A percentile compares a stretch with the other conserved stretches of the same genome.
These are phyloP conservation scores for Apodemus speciosus DNA, from an alignment of 2,113 vertebrate genomes.

Conservation along the genomic window DNA sequence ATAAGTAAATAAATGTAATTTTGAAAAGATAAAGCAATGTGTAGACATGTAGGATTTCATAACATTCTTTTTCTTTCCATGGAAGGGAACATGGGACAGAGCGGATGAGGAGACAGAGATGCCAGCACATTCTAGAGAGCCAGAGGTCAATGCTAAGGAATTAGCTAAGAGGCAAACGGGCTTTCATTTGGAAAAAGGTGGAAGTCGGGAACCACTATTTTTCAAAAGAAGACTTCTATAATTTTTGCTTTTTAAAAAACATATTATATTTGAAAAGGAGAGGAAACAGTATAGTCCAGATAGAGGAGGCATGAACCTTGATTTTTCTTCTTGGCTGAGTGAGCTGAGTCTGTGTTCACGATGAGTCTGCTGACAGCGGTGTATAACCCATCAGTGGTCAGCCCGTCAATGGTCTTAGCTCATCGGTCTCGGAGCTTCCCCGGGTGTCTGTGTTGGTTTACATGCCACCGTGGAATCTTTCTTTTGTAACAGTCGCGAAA, in stretches of 20 bases:
- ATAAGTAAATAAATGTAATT: neutral
- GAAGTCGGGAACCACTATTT: neutral
- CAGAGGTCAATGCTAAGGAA: neutral
- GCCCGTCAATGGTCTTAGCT: slow-evolving; percentile 40
- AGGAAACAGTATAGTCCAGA: neutral
- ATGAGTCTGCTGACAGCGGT: neutral
- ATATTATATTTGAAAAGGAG: slow-evolving; percentile 2
- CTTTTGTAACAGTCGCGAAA: neutral
- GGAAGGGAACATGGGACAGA: neutral
- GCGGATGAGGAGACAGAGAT: too few species aligned
- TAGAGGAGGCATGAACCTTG: neutral
- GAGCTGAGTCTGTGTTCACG: neutral
- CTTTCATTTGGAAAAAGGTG: neutral
- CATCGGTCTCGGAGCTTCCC: neutral
- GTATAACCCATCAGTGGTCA: neutral
- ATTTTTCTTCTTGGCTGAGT: neutral
- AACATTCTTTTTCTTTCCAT: neutral
- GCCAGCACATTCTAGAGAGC: neutral
- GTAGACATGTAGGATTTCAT: neutral
- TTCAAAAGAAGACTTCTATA: slow-evolving; percentile 6
- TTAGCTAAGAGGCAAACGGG: neutral
- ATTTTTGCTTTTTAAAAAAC: neutral
- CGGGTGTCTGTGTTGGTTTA: slow-evolving; percentile 15
- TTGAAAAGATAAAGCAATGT: neutral
- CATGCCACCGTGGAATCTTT: neutral